Evolutionary conservation across 2,888 invertebrate genomes (phyloP).

Genomic region (Stegophylla sp.): DNA sequence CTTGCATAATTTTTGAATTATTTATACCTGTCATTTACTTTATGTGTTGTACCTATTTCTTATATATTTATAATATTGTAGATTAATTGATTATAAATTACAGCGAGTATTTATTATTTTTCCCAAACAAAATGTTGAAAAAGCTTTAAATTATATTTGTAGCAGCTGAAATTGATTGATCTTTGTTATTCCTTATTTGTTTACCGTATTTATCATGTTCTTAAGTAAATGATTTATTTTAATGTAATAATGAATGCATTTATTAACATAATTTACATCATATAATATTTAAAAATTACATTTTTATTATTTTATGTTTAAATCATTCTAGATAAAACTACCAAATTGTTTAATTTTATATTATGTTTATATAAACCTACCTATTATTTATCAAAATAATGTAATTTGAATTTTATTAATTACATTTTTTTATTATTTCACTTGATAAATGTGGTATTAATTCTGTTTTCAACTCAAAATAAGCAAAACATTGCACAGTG

Average conservation of each 20-base stretch:
- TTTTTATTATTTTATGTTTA: conserved; percentile 5
- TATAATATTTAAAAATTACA: conserved; percentile 17
- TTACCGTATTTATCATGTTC: neutral
- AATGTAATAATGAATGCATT: neutral
- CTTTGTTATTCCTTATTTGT: conserved; percentile 35
- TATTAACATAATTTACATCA: neutral
- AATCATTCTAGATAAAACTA: neutral
- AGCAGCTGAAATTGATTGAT: conserved; percentile 33
- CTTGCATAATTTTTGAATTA: neutral
- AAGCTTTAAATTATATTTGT: neutral
- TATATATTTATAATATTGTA: conserved; percentile 17
- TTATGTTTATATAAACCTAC: conserved; percentile 29
- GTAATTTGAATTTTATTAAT: conserved; percentile 35
- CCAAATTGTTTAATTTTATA: conserved; percentile 13
- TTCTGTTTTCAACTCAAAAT: too few relatives aligned
- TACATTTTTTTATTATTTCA: conserved; percentile 11
- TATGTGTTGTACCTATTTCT: conserved; percentile 9
- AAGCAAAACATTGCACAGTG: too few relatives aligned
- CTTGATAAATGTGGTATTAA: neutral
- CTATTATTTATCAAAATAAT: conserved; percentile 32
- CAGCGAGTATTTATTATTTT: conserved; percentile 18
- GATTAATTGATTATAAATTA: conserved; percentile 16
- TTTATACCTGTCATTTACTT: neutral
- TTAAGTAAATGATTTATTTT: conserved; percentile 25
- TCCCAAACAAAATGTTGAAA: neutral